Evolutionary conservation across 2,797 vertebrate genomes (phyloP), one percentile per base, ranked within the genome.

Genomic region (Gastrophryne carolinensis): DNA sequence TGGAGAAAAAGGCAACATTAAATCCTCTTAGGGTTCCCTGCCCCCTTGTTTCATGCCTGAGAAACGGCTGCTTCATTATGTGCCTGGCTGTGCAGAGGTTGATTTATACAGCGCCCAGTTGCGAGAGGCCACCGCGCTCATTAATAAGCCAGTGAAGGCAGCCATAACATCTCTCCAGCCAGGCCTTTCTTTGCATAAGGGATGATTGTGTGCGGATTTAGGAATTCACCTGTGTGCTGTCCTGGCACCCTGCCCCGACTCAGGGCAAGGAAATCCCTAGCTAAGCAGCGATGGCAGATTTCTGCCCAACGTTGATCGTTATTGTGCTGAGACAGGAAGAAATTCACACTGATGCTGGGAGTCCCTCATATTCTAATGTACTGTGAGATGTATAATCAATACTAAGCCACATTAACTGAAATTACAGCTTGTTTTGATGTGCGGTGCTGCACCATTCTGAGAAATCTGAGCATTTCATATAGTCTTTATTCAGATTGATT

Each of bases 221-320:
- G 76, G 81, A 88, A 89, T 90, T 88, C 82, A 88, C 87, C 87
- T 90, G 85, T 86, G 68, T 87, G 86, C 84, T 78, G 78, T 87
- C 84, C 69, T 90, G 89, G 86, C 66, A 30, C 17, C 37, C 37
- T 68, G 32, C 65, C 65, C 65, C 17, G 53, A n/a, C 26, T 39
- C 4, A 12, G 4, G 6, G n/a, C 15, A 49, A 24, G 66, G 35
- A 57, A 68, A 5, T 23, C 52, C 66, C 23, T 8, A 5, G 30
- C n/a, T 44, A 30, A 41, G 15, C n/a, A n/a, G n/a, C n/a, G n/a
- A n/a, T n/a, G 6, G 2, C 54, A 34, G 23, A 30, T 52, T 39
- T 54, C 4, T 67, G 26, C 27, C 49, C 50, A 39, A 5, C 23
- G 30, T 19, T 47, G 8, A 47, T 21, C 13, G 4, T 52, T 37